A percentile compares a stretch with the other conserved stretches of the same genome.
These are phyloP conservation scores for Drosophila chauvacae DNA, from an alignment of 1,140 invertebrate genomes.

Conservation along the genomic window DNA sequence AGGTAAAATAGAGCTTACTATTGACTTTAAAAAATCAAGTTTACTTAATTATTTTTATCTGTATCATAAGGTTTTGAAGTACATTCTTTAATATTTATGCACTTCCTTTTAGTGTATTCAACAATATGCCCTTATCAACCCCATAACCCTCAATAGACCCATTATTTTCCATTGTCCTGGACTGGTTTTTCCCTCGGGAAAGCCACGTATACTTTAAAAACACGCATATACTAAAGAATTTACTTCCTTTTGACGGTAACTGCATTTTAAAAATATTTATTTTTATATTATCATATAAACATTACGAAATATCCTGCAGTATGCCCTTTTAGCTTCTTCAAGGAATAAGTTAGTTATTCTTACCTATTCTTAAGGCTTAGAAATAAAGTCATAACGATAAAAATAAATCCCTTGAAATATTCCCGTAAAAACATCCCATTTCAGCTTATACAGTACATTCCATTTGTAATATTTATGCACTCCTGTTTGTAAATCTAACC, in stretches of 20 bases:
- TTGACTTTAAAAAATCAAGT: neutral
- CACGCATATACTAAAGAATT: conserved; percentile 28
- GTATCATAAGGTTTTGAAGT: neutral
- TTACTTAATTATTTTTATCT: too few relatives aligned
- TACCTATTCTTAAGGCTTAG: neutral
- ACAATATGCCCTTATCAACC: conserved; percentile 8
- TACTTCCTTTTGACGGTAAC: conserved; percentile 65
- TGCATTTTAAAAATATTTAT: conserved; percentile 41
- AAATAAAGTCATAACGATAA: conserved; percentile 8
- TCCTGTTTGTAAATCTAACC: conserved; percentile 4
- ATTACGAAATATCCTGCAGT: neutral
- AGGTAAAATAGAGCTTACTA: too few relatives aligned
- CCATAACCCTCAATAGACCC: conserved; percentile 14
- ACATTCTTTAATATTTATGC: neutral
- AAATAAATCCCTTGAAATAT: conserved; percentile 8
- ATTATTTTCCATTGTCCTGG: conserved; percentile 16
- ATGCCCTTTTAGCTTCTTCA: neutral
- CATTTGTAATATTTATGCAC: conserved; percentile 22
- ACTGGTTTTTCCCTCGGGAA: conserved; percentile 38
- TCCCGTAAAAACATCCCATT: conserved; percentile 2
- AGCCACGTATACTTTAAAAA: conserved; percentile 1
- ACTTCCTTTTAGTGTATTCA: neutral
- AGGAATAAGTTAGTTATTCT: conserved; percentile 3
- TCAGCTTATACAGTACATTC: conserved; percentile 1
- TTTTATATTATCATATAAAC: neutral